Evolutionary conservation across 2,888 invertebrate species (phyloP).

Genomic region (Papilio protenor): DNA sequence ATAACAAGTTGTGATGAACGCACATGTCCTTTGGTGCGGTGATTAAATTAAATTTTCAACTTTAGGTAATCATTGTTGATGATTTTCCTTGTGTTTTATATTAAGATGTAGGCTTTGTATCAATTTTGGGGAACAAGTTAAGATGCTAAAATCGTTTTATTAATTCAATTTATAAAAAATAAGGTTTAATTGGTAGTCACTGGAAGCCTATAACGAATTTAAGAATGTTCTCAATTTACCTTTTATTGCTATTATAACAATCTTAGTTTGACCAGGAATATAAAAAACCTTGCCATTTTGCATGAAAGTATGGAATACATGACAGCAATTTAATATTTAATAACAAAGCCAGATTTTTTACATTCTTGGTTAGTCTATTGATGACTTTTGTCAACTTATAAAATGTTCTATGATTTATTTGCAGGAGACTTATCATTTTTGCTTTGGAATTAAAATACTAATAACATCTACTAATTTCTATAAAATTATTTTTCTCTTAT

Average conservation of each 20-base stretch:
- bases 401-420: background rate
- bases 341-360: background rate
- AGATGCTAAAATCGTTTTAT: background rate
- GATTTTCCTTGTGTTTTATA: background rate
- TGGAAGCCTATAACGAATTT: slow-evolving; percentile 6
- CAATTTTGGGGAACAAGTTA: slow-evolving; percentile 16
- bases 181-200: background rate
- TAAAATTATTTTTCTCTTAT: slow-evolving; percentile 22
- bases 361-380: background rate
- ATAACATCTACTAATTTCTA: slow-evolving; percentile 15
- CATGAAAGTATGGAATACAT: background rate
- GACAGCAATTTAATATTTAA: background rate
- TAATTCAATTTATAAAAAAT: slow-evolving; percentile 1
- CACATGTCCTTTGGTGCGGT: background rate
- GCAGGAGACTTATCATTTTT: background rate
- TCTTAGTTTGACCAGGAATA: background rate
- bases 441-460: background rate
- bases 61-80: background rate
- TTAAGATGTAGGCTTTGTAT: slow-evolving; percentile 16
- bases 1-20: slow-evolving; percentile 4
- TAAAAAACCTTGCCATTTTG: background rate
- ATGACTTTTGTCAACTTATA: background rate
- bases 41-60: background rate
- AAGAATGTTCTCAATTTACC: background rate
- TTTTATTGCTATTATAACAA: background rate